These are phyloP conservation scores for Cataglyphis albicans DNA, from an alignment of 2,888 invertebrate genomes.

Conservation along the genomic window DNA sequence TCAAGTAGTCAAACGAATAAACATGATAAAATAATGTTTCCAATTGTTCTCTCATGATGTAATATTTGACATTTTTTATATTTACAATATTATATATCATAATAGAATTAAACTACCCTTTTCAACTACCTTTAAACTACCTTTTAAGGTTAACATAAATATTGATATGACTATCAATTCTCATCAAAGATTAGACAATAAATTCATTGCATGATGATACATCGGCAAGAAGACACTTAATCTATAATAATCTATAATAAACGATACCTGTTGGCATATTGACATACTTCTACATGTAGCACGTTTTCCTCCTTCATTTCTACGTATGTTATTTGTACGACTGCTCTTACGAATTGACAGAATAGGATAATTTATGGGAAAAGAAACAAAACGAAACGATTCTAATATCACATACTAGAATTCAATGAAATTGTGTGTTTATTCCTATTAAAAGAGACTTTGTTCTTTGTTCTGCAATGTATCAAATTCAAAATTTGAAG, in stretches of 20 bases:
- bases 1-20: not conserved
- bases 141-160: not conserved
- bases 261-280: constrained; percentile 79
- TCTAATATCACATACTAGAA: not conserved
- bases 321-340: constrained; percentile 29
- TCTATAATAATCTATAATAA: not conserved
- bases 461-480: not conserved
- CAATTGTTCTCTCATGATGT: not conserved
- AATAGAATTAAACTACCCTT: not conserved
- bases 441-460: not conserved
- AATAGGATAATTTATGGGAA: not conserved
- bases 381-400: not conserved
- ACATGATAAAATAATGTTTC: not conserved
- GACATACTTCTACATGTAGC: constrained; percentile 82
- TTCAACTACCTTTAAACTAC: not conserved
- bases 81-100: not conserved
- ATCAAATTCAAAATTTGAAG: constrained; percentile 30
- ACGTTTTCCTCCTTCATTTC: constrained; percentile 67
- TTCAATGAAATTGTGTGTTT: not conserved
- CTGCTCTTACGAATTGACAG: not conserved
- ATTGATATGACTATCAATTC: not conserved
- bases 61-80: not conserved
- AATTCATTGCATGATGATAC: not conserved
- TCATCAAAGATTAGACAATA: not conserved
- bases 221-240: not conserved